phyloP scores from a whole-genome alignment of 2,113 vertebrate genomes.

The Dinomys branickii region DNA sequence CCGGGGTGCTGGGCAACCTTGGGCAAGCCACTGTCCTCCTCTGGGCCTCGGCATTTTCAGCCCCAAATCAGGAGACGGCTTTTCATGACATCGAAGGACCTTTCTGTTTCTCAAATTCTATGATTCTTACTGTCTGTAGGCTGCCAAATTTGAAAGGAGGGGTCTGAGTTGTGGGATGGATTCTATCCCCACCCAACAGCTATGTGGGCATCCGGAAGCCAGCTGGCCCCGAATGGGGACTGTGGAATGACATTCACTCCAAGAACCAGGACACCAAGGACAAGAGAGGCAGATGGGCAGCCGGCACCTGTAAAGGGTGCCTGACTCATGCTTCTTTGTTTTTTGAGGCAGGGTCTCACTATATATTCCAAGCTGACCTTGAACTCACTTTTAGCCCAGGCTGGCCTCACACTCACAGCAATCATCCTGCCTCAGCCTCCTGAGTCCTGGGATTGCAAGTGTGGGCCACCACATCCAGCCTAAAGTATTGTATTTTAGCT shows the following conservation, averaged over 20 bases:
- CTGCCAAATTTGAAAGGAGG: neutral
- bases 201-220: neutral
- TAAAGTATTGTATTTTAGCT: neutral
- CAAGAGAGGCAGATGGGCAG: accelerated
- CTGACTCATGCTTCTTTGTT: neutral
- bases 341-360: neutral
- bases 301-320: accelerated
- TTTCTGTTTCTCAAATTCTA: neutral
- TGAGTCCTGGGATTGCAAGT: neutral
- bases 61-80: neutral
- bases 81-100: neutral
- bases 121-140: neutral
- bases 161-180: neutral
- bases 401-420: neutral
- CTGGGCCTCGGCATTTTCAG: neutral
- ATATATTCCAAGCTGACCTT: neutral
- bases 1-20: neutral
- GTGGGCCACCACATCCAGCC: neutral
- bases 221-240: neutral
- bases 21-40: neutral
- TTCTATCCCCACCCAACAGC: neutral
- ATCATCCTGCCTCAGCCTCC: neutral
- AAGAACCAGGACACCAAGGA: neutral
- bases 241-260: accelerated
- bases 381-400: neutral